phyloP scores from a whole-genome alignment of 2,113 vertebrate species.

The Sturnus vulgaris region DNA sequence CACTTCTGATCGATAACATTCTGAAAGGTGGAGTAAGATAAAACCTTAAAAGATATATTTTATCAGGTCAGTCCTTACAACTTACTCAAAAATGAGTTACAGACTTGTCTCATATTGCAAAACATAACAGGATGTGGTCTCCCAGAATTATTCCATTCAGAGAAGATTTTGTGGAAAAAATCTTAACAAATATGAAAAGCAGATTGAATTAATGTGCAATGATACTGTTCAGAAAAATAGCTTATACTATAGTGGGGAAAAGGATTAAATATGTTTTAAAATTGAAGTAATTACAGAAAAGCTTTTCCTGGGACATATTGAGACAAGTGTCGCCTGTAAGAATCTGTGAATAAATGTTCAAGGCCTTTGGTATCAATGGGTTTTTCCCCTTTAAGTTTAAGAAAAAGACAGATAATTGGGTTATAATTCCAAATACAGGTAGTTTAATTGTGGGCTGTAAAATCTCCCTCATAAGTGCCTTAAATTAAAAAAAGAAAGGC shows the following conservation, averaged over 20 bases:
- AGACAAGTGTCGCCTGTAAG: not conserved
- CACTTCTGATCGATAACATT: not conserved
- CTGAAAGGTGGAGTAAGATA: not conserved
- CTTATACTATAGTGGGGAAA: not conserved
- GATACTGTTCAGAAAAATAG: not conserved
- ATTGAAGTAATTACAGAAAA: not conserved
- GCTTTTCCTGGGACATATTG: not conserved
- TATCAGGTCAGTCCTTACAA: not conserved
- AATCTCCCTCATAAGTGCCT: not conserved
- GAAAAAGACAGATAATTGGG: not conserved
- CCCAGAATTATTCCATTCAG: not conserved
- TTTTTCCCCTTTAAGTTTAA: not conserved
- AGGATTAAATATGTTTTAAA: not conserved
- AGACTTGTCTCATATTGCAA: not conserved
- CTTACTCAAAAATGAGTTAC: not conserved
- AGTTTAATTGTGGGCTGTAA: not conserved
- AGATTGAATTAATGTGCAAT: not conserved
- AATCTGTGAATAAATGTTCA: not conserved
- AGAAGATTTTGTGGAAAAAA: not conserved
- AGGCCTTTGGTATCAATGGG: not conserved
- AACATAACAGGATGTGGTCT: not conserved
- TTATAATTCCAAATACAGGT: not conserved
- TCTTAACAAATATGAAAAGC: not conserved
- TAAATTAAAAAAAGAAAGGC: not conserved
- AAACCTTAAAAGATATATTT: not conserved